Base-by-base conservation (phyloP, 2,113 vertebrate species). In the Danionella cerebrum region DNA sequence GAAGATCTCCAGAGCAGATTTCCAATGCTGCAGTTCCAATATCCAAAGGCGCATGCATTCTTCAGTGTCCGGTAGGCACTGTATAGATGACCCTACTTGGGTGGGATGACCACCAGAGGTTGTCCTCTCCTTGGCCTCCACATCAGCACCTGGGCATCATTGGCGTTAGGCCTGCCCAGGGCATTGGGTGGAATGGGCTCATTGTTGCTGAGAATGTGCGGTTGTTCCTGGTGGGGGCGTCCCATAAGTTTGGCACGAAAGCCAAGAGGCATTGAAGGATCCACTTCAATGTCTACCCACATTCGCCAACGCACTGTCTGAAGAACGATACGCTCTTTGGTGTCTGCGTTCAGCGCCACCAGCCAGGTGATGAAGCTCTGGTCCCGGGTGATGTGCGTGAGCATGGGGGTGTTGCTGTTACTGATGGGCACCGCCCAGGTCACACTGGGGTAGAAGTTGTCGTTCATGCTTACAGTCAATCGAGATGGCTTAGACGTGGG, bases 281-380 rank as follows among this genome's bases (percentile, higher is more conserved):
- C 89, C 5, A 94, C 90, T 55, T 90, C 89, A 67, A 94, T 93
- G 82, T 93, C 91, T 73, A 94, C 91, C 13, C 89, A 84, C 91
- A 94, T 93, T 60, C 91, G 88, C 92, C 92, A 94, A 74, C 91
- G 91, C 62, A 94, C 91, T 33, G 92, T 94, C 84, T 93, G 92
- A 74, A 94, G 79, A 69, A 93, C 88, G 72, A 93, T 92, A 72
- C 91, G 92, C 77, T 94, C 92, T 81, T 93, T 93, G 1, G 90
- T 94, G 83, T 85, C 90, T 2, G 86, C 85, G 70, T 94, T 93
- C 85, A 93, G 90, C 57, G 92, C 92, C 78, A 93, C 92, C 39
- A 94, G 85, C 92, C 92, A 94, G 1, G 92, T 94, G 16, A 91
- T 94, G 79, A 94, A 94, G 77, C 91, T 93, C 80, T 94, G 92